These are phyloP conservation scores for Ophiothrix spiculata DNA, from an alignment of 35 echinoderm and acorn worm genomes.

Conservation along the genomic window DNA sequence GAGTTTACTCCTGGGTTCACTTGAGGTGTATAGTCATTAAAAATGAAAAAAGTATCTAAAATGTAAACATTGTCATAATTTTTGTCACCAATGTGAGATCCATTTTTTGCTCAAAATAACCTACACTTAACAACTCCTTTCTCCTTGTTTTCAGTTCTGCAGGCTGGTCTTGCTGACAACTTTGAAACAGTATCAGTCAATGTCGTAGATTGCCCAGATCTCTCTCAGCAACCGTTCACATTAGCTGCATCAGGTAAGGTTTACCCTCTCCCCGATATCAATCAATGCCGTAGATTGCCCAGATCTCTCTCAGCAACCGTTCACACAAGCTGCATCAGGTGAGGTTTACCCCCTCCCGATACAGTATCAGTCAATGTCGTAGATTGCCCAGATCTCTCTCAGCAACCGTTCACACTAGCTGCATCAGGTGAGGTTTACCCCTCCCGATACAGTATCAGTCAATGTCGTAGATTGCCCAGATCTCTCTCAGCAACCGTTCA, in stretches of 20 bases:
- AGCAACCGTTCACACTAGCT: slow-evolving; percentile 76
- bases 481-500: slow-evolving; percentile 72
- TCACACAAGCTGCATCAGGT: slow-evolving; percentile 82
- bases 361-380: slow-evolving; percentile 70
- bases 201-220: slow-evolving; percentile 84
- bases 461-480: slow-evolving; percentile 86
- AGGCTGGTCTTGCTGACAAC: slow-evolving; percentile 41
- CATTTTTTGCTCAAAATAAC: no score
- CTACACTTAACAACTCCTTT: no score
- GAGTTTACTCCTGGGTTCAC: no score
- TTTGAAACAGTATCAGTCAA: slow-evolving; percentile 70
- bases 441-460: slow-evolving; percentile 64
- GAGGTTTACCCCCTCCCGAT: no score
- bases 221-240: slow-evolving; percentile 71
- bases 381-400: slow-evolving; percentile 81
- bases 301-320: slow-evolving; percentile 76
- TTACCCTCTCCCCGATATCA: no score
- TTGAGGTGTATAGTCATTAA: no score
- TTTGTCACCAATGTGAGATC: no score
- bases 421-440: slow-evolving; percentile 87
- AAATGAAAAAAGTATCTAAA: no score
- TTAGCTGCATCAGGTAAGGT: slow-evolving; percentile 85
- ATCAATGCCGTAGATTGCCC: slow-evolving; percentile 84
- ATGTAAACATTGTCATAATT: no score
- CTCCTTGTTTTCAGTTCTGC: slow-evolving; percentile 52